phyloP scores from a whole-genome alignment of 2,888 invertebrate genomes.

The Drymonia ruficornis region DNA sequence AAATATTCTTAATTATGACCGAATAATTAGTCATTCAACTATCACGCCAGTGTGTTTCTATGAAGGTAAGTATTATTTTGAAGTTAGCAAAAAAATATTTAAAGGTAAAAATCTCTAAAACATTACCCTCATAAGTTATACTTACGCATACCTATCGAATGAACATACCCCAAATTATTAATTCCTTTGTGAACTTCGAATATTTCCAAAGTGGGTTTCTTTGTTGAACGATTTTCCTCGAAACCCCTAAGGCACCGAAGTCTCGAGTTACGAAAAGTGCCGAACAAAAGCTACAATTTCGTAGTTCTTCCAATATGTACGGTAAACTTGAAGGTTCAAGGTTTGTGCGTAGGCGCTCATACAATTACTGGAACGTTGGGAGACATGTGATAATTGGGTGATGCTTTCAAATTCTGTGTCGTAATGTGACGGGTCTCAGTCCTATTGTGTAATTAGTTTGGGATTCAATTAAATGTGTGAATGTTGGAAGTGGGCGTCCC shows the following conservation, averaged over 20 bases:
- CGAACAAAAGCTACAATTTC: conserved; percentile 15
- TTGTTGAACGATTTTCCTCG: conserved; percentile 22
- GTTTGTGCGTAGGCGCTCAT: conserved; percentile 9
- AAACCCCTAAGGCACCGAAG: conserved; percentile 18
- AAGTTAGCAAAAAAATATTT: too few species aligned
- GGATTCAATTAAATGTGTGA: conserved; percentile 2
- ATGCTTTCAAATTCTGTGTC: neutral
- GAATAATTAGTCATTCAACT: too few species aligned
- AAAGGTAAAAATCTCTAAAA: neutral
- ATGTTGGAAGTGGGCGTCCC: conserved; percentile 10
- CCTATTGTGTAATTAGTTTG: neutral
- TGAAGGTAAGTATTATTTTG: too few species aligned
- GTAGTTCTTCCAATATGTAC: conserved; percentile 11
- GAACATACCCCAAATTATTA: too few species aligned
- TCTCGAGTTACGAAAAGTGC: conserved; percentile 17
- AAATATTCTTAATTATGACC: neutral
- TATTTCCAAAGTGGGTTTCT: neutral
- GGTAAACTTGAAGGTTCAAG: conserved; percentile 17
- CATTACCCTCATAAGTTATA: neutral
- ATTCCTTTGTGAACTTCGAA: too few species aligned
- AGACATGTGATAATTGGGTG: neutral
- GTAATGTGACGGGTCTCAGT: neutral
- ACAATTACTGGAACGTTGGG: conserved; percentile 6
- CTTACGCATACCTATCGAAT: too few species aligned
- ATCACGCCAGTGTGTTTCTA: too few species aligned